Evolutionary conservation across 2,888 invertebrate genomes (phyloP), one percentile per base, ranked within the genome.

Genomic region (Taphrorychus bicolor): DNA sequence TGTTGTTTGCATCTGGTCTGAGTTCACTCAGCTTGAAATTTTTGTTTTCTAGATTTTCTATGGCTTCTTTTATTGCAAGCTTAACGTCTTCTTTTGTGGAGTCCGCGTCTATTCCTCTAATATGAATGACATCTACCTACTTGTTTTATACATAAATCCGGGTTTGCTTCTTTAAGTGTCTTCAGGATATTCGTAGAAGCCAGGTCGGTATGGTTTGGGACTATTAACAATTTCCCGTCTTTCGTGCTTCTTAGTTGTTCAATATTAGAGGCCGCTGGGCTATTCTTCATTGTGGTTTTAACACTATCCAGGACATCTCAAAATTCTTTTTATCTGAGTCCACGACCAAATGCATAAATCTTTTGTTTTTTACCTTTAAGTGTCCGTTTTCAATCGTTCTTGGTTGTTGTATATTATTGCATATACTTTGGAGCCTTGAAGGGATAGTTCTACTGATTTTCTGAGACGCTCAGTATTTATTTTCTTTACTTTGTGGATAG

Each of bases 131-230:
- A 1, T 45, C 16, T 45, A n/a, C 18, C 45, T 2, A 14, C 16
- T 45, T 17, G 14, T 45, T 45, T 57, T 74, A 72, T 23, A 19
- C 58, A 16, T 68, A n/a, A n/a, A n/a, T n/a, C 58, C 1, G 62
- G 71, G 9, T 71, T 73, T 32, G 32, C 32, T 11, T 11, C 32
- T 32, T 3, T 32, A 32, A 32, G 11, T 32, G 1, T 32, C 11
- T 32, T 3, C 32, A 7, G 7, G 32, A 32, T 32, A 1, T 3
- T 32, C 3, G n/a, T n/a, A n/a, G n/a, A n/a, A n/a, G n/a, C n/a
- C n/a, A n/a, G n/a, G n/a, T n/a, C n/a, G n/a, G n/a, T n/a, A n/a
- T n/a, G n/a, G n/a, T 32, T 11, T 11, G 32, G 7, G 32, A 32
- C 32, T 32, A 32, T 32, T 3, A 32, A 3, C 32, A 32, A 3